Conservation (phyloP, 2,888 invertebrate species). For the Lamproptera curius region DNA sequence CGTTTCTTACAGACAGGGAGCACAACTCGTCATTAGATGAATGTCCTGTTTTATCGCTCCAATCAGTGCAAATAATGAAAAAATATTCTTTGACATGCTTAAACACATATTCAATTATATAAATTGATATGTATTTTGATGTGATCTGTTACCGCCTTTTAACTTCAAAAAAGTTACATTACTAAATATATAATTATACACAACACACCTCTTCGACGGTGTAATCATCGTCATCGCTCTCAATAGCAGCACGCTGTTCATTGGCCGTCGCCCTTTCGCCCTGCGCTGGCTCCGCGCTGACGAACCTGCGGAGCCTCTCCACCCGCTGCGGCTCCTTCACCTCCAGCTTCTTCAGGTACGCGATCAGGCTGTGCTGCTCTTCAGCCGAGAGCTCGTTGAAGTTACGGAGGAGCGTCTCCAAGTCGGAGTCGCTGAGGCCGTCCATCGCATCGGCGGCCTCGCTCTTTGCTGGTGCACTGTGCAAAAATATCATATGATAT, state of each 20-base stretch:
- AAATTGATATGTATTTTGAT: too few species aligned
- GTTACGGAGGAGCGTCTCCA: constrained; percentile 88
- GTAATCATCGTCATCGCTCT: constrained; percentile 87
- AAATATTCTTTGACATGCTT: too few species aligned
- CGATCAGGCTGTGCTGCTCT: constrained; percentile 90
- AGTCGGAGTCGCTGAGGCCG: constrained; percentile 86
- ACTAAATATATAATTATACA: too few species aligned
- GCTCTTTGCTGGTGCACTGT: constrained; percentile 33
- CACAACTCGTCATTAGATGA: too few species aligned
- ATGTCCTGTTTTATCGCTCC: too few species aligned
- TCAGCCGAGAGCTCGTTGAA: constrained; percentile 86
- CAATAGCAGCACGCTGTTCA: too few species aligned
- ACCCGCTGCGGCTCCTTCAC: constrained; percentile 87
- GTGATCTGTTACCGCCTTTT: too few species aligned
- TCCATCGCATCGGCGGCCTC: constrained; percentile 77
- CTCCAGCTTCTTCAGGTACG: constrained; percentile 89
- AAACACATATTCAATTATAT: too few species aligned
- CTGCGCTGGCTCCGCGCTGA: constrained; percentile 64
- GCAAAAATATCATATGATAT: neutral
- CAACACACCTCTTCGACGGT: constrained; percentile 89
- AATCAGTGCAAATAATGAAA: too few species aligned
- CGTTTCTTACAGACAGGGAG: too few species aligned
- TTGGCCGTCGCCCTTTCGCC: constrained; percentile 7
- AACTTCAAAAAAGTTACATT: too few species aligned
- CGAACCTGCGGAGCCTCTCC: constrained; percentile 85